Percentiles rank a stretch among this genome's conserved stretches.
Conservation (phyloP, 2,113 vertebrate genomes). For the Tragulus kanchil region DNA sequence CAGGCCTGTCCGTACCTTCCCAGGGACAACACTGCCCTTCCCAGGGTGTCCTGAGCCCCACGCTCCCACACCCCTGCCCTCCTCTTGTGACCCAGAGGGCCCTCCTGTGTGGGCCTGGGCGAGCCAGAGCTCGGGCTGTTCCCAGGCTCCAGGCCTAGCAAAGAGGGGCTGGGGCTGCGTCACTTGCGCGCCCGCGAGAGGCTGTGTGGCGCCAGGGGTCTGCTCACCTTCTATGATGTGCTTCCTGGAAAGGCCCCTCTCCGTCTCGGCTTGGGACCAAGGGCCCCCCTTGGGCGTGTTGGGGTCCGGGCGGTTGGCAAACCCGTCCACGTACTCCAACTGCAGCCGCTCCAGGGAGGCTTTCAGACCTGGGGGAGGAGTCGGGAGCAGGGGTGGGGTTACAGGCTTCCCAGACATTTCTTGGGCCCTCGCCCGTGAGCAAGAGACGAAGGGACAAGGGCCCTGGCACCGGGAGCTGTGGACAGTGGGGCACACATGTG, state of each 20-base stretch:
- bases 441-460: neutral
- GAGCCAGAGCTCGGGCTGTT: rapidly evolving
- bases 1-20: neutral
- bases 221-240: slow-evolving; percentile 98
- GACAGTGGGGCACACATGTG: rapidly evolving
- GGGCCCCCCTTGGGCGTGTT: slow-evolving; percentile 99
- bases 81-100: rapidly evolving
- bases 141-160: neutral
- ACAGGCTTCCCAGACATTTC: rapidly evolving
- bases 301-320: slow-evolving; percentile 98
- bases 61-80: neutral
- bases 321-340: slow-evolving; percentile 98
- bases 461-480: rapidly evolving
- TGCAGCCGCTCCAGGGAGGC: slow-evolving; percentile 97
- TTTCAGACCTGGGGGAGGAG: slow-evolving; percentile 92
- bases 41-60: rapidly evolving
- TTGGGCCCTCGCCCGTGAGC: rapidly evolving
- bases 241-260: slow-evolving; percentile 97
- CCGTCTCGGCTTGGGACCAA: slow-evolving; percentile 97
- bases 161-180: rapidly evolving
- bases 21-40: neutral
- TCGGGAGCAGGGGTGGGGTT: rapidly evolving
- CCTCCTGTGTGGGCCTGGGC: neutral
- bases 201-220: rapidly evolving
- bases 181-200: rapidly evolving